Conservation (phyloP, 2,113 vertebrate species). For the Felis chaus region DNA sequence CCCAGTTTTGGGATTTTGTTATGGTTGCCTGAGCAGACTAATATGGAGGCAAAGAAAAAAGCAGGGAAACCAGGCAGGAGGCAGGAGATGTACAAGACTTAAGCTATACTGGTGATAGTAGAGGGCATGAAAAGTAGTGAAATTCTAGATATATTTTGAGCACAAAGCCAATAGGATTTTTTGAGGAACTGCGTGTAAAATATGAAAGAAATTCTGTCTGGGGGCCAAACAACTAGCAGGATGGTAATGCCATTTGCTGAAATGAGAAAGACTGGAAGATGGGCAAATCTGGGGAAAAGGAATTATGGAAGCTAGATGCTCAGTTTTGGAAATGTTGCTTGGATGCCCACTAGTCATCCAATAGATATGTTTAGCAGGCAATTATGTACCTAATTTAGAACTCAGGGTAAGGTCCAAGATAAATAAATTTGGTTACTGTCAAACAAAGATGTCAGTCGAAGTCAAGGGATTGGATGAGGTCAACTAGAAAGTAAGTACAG, state of each 20-base stretch:
- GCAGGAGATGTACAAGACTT: not conserved
- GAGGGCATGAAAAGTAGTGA: not conserved
- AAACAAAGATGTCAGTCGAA: not conserved
- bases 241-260: not conserved
- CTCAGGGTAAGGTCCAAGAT: not conserved
- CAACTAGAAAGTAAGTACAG: not conserved
- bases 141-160: not conserved
- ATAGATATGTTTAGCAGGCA: not conserved
- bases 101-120: not conserved
- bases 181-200: not conserved
- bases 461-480: not conserved
- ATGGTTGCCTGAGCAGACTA: not conserved
- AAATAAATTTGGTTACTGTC: not conserved
- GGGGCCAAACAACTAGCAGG: not conserved
- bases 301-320: not conserved
- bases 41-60: not conserved
- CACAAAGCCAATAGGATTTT: not conserved
- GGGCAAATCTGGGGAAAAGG: not conserved
- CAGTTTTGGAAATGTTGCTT: not conserved
- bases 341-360: not conserved
- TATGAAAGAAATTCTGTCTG: not conserved
- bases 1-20: not conserved
- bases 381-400: not conserved
- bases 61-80: not conserved
- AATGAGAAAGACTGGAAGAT: not conserved